Evolutionary conservation across 2,797 vertebrate genomes (phyloP).

Genomic region (Oreonectes daqikongensis): DNA sequence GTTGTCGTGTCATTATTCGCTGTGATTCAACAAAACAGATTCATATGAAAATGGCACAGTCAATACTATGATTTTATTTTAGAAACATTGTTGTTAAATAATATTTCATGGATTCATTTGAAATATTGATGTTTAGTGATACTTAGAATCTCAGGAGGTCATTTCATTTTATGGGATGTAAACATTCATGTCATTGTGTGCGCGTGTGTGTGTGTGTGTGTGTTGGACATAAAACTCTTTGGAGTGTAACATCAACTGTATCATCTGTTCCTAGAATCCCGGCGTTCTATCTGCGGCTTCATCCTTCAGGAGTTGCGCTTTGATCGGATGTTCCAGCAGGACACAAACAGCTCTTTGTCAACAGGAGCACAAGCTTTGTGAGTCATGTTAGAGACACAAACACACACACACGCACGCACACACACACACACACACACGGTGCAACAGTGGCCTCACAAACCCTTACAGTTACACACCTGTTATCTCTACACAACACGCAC

Average conservation of each 20-base stretch:
- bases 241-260: background rate
- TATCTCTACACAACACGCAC: background rate
- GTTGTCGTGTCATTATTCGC: no score
- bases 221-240: background rate
- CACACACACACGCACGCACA: no score
- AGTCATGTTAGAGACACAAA: constrained; percentile 16
- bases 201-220: no score
- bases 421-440: background rate
- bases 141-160: no score
- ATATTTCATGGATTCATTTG: no score
- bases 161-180: no score
- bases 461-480: background rate
- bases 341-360: constrained; percentile 12
- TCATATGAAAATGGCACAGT: no score
- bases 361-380: background rate
- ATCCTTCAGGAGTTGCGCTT: background rate
- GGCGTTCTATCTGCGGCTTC: background rate
- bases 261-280: background rate
- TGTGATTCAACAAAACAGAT: no score
- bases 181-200: no score
- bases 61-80: no score
- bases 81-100: no score
- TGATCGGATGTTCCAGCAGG: constrained; percentile 6
- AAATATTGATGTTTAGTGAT: no score
- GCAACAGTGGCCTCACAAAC: background rate